These are phyloP conservation scores for Sigmodon hispidus DNA, from an alignment of 2,113 vertebrate species.

Conservation along the genomic window DNA sequence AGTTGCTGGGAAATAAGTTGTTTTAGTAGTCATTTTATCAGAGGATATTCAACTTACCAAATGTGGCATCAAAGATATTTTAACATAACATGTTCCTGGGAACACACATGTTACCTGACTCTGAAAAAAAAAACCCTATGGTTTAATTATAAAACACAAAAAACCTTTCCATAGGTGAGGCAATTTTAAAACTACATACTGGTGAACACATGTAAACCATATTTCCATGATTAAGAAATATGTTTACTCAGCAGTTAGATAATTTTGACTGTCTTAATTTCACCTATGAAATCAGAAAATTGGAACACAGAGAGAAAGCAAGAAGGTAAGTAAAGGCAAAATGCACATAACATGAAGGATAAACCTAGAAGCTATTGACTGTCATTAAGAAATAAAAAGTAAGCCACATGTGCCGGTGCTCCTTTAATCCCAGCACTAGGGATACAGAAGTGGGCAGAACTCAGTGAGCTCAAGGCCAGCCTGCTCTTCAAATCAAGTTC, in stretches of 20 bases:
- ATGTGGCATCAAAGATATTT: not conserved
- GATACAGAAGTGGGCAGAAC: not conserved
- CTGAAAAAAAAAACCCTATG: not conserved
- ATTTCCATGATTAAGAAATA: not conserved
- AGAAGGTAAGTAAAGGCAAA: not conserved
- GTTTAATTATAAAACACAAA: conserved; percentile 9
- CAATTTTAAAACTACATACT: not conserved
- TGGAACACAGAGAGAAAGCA: conserved; percentile 4
- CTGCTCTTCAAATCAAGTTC: not conserved
- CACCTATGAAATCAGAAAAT: not conserved
- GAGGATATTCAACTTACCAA: not conserved
- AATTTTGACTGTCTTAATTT: not conserved
- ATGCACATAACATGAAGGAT: not conserved
- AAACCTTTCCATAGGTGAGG: not conserved
- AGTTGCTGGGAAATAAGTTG: conserved; percentile 25
- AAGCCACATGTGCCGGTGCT: not conserved
- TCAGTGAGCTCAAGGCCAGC: not conserved
- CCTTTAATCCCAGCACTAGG: not conserved
- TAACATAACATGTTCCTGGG: not conserved
- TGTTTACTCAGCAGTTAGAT: not conserved
- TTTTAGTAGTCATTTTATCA: conserved; percentile 28
- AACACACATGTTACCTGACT: not conserved
- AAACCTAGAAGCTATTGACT: not conserved
- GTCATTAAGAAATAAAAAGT: not conserved
- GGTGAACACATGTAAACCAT: not conserved